Evolutionary conservation across 2,797 vertebrate species (phyloP), one percentile per base, ranked within the genome.

Genomic region (Acanthiza pusilla): DNA sequence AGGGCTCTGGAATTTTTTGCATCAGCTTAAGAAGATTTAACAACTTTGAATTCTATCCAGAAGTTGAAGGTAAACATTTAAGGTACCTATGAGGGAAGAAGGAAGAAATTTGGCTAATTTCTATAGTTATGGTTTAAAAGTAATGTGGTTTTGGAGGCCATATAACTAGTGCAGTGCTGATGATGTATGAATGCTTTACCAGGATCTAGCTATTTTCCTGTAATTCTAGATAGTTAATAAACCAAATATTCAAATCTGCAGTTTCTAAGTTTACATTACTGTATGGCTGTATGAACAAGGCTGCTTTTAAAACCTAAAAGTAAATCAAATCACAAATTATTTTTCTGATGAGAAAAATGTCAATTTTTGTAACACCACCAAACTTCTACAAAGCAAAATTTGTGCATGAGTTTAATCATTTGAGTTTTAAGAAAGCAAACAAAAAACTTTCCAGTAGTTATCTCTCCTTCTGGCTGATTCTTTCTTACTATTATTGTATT

Each of bases 41-140:
- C 91, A 72, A 34, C 88, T 73, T 78, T 65, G 78, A 75, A 62
- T 93, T 96, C 88, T 94, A 70, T 81, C 92, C 95, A 82, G 85
- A 91, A 81, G 60, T 93, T 91, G 88, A 96, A 97, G 93, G 94
- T 97, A 97, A 97, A 94, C 54, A 53, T 94, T 68, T 88, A 70
- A 88, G 45, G n/a, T 92, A 91, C n/a, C 21, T 67, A 10, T 47
- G 66, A 74, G 67, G 57, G 62, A 93, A 50, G 66, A 84, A 89
- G 42, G 47, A 83, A 72, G 51, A 57, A 2, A 9, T 20, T 63
- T 57, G 45, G 25, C 22, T 85, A 23, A 67, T 85, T 84, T 83
- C 66, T 84, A 8, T 47, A 61, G 40, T 54, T 80, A 15, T 3
- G 8, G 8, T 72, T 87, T 78, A 60, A 75, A 91, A 84, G 16